Evolutionary conservation across 2,888 invertebrate genomes (phyloP), one percentile per base, ranked within the genome.

Genomic region (Ypsolopha sequella): DNA sequence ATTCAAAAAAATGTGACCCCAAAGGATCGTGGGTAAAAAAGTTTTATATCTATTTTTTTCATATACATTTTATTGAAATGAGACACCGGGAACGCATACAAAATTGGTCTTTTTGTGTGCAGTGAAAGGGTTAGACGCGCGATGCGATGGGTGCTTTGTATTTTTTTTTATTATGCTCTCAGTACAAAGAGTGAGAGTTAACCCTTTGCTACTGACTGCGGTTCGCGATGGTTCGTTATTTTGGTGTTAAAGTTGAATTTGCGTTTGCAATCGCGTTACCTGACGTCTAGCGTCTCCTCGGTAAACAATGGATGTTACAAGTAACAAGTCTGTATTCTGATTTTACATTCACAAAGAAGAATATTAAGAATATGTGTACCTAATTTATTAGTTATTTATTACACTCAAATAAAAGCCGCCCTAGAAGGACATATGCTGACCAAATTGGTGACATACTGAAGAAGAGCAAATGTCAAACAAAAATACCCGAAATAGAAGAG

Each of bases 71-170:
- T 82, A 82, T 85, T 85, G 87, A 85, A 87, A 87, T 78, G 82
- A 86, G 87, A 87, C 81, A 87, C 87, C 79, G 76, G 78, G 73
- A 73, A 67, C 68, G 84, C 76, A 82, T 82, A 79, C 72, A 77
- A 85, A 86, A 86, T 86, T 80, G 84, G 75, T 77, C 76, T 79
- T 84, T 85, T 82, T 76, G 69, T 74, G 60, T 55, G 54, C 62
- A 57, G 60, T 65, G 73, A 73, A 80, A 80, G 80, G 79, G 80
- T 79, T 76, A 73, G 66, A 69, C 65, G 65, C 70, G 67, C 65
- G 65, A 63, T 63, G 67, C 65, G 65, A 63, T 63, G 65, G 51
- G 13, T 64, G 68, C 61, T 74, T 78, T 77, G 73, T 73, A 61
- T 65, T 71, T 74, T 73, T 76, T 63, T 59, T 59, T 58, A 59